A percentile compares a stretch with the other conserved stretches of the same genome.
These are phyloP conservation scores for Oreochromis aureus DNA, from an alignment of 2,113 vertebrate species.

Conservation along the genomic window DNA sequence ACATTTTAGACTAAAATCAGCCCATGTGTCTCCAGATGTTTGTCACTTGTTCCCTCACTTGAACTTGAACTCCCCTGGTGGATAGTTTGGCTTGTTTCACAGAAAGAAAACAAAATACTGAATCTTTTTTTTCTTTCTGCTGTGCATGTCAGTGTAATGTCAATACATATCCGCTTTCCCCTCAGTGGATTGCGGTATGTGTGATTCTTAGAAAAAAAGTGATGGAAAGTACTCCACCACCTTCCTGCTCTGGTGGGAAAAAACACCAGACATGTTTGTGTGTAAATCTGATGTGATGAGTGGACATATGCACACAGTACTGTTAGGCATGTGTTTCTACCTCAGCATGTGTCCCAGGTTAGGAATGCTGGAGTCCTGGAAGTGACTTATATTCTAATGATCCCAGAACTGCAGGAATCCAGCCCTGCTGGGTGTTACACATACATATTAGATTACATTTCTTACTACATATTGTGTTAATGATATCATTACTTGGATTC, in stretches of 20 bases:
- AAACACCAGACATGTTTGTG: conserved; percentile 12
- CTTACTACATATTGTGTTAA: neutral
- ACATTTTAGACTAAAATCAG: neutral
- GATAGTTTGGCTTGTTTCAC: conserved; percentile 20
- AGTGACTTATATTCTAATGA: neutral
- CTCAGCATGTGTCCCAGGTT: neutral
- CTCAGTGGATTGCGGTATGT: conserved; percentile 35
- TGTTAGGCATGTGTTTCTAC: neutral
- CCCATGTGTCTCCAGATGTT: conserved; percentile 34
- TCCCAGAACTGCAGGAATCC: neutral
- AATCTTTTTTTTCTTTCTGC: neutral
- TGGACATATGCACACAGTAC: neutral
- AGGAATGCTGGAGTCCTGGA: neutral
- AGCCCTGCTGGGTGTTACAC: neutral
- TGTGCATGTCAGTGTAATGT: neutral
- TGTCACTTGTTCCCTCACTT: conserved; percentile 37
- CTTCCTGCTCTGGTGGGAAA: conserved; percentile 35
- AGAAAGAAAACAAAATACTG: conserved; percentile 19
- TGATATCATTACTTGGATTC: neutral
- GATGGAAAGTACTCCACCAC: conserved; percentile 24
- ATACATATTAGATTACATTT: neutral
- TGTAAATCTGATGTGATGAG: neutral
- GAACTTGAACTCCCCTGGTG: neutral
- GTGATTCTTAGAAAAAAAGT: conserved; percentile 12
- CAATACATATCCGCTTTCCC: conserved; percentile 16